Base-by-base conservation (phyloP, 2,888 invertebrate species). In the Plemyria rubiginata region DNA sequence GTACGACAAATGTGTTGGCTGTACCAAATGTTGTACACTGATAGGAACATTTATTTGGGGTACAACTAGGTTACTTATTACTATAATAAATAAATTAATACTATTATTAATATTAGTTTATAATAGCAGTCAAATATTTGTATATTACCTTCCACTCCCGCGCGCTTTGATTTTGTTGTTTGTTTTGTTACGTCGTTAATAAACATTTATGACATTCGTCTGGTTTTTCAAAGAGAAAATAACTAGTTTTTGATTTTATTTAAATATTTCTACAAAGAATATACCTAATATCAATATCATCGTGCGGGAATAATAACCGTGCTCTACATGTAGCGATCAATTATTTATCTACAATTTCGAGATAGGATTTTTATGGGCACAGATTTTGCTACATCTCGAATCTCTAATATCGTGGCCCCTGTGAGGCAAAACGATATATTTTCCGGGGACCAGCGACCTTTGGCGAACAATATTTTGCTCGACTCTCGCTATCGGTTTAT, bases 401-500 rank as follows among this genome's bases (percentile, higher is more conserved):
- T 87, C 80, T 88, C 80, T 88, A 88, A 90, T 88, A 88, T 85
- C 78, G 78, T 76, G 72, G 77, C 73, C 78, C 74, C 72, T 77
- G 72, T 75, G 74, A 81, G 77, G 81, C 84, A 85, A 86, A 88
- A 85, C 86, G 65, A 57, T 60, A 86, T 86, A 88, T 89, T 87
- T 83, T 75, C 81, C 76, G 76, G 73, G 77, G 75, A 88, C 82
- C 85, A 81, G 81, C 84, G 86, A 88, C 85, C 87, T 87, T 85
- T 79, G 76, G 81, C 81, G 88, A 88, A 89, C 90, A 88, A 91
- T 92, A 92, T 92, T 91, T 91, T 87, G 87, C 82, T 84, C 84
- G 80, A 81, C 82, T 84, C 73, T 65, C 53, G 64, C 83, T 80
- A 90, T 91, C 89, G 87, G 89, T 91, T 90, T 92, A 92, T 92